A percentile compares a stretch with the other conserved stretches of the same genome.
phyloP scores from a whole-genome alignment of 2,797 vertebrate genomes.

The Acanthiza pusilla region DNA sequence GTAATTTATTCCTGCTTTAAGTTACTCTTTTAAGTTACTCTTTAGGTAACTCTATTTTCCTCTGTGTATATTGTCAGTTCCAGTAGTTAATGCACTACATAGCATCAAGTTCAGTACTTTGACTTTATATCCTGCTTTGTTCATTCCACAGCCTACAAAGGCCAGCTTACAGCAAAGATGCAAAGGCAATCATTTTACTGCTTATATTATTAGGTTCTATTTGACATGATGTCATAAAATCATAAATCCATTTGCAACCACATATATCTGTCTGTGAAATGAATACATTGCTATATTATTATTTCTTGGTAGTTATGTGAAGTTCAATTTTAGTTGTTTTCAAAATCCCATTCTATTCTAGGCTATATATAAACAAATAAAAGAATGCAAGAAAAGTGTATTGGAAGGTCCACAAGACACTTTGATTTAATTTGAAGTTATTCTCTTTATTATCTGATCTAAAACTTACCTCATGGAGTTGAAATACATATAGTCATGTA shows the following conservation, averaged over 20 bases:
- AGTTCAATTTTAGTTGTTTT: neutral
- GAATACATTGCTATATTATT: neutral
- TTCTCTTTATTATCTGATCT: neutral
- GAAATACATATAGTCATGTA: neutral
- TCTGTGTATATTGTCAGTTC: neutral
- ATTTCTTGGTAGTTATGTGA: neutral
- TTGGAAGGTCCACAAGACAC: neutral
- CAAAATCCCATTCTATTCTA: neutral
- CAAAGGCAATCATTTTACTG: neutral
- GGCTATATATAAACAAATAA: neutral
- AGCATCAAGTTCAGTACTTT: neutral
- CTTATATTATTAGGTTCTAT: neutral
- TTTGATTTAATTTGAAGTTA: neutral
- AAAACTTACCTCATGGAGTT: neutral
- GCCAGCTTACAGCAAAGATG: neutral
- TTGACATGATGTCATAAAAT: neutral
- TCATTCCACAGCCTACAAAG: neutral
- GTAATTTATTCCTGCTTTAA: slow-evolving; percentile 2
- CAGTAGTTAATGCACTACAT: neutral
- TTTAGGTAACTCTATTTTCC: neutral
- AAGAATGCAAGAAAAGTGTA: neutral
- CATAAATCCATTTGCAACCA: neutral
- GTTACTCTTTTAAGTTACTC: neutral
- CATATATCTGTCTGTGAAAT: neutral
- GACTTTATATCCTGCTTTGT: neutral